Evolutionary conservation across 1,140 invertebrate species (phyloP).

Genomic region (Ceratina australensis): DNA sequence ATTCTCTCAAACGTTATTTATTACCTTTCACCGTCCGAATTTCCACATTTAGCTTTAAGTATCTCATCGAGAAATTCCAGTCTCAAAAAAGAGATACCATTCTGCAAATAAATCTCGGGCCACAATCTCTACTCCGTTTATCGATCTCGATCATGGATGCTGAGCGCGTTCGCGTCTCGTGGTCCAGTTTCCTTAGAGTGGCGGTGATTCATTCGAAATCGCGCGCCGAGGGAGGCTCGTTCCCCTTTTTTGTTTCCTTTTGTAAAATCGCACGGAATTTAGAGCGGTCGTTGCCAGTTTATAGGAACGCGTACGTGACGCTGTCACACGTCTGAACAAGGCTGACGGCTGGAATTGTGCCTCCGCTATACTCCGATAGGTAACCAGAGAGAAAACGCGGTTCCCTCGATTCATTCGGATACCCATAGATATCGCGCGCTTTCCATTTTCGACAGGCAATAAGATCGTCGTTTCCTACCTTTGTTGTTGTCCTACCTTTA

Average conservation of each 20-base stretch:
- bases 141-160: slow-evolving; percentile 22
- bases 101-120: no score
- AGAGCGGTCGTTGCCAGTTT: slow-evolving; percentile 20
- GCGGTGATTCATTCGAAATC: slow-evolving; percentile 40
- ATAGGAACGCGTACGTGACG: slow-evolving; percentile 33
- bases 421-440: no score
- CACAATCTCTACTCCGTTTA: no score
- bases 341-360: slow-evolving; percentile 5
- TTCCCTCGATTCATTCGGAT: neutral
- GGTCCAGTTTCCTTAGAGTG: slow-evolving; percentile 29
- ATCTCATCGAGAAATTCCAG: no score
- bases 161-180: slow-evolving; percentile 1
- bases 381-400: slow-evolving; percentile 1
- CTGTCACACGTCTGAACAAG: slow-evolving; percentile 10
- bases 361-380: neutral
- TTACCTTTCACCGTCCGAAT: no score
- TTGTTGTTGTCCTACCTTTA: no score
- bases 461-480: no score
- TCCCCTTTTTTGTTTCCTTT: neutral
- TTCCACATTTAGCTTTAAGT: no score
- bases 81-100: no score
- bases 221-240: slow-evolving; percentile 8
- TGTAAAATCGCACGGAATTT: slow-evolving; percentile 30
- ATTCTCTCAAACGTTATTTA: no score
- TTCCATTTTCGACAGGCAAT: no score